These are phyloP conservation scores for Synanthedon myopaeformis DNA, from an alignment of 2,888 invertebrate genomes.

Conservation along the genomic window DNA sequence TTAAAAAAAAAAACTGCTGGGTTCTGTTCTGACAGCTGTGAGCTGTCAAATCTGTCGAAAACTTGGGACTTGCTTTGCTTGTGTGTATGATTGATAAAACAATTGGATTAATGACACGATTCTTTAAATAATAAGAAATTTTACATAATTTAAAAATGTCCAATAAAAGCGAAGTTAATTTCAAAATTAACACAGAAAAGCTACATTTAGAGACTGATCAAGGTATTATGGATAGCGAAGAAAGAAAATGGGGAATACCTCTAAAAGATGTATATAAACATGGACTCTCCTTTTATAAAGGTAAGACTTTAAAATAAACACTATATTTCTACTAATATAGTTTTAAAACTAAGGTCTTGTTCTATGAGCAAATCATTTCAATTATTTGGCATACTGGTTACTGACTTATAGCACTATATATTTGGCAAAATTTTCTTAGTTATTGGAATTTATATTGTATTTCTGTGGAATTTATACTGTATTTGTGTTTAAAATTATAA, in stretches of 20 bases:
- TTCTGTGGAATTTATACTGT: too few relatives aligned
- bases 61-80: too few relatives aligned
- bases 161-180: conserved; percentile 31
- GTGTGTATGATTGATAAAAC: background rate
- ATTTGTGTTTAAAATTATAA: background rate
- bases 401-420: background rate
- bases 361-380: too few relatives aligned
- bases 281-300: conserved; percentile 93
- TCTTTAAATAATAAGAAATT: background rate
- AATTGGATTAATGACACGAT: background rate
- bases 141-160: conserved; percentile 22
- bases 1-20: too few relatives aligned
- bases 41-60: too few relatives aligned
- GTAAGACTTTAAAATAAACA: conserved; percentile 55
- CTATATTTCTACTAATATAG: background rate
- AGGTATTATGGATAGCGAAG: conserved; percentile 59
- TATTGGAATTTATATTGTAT: too few relatives aligned
- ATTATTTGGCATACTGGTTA: background rate
- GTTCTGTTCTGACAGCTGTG: too few relatives aligned
- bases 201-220: conserved; percentile 59
- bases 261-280: conserved; percentile 88
- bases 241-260: conserved; percentile 76
- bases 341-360: too few relatives aligned
- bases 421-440: too few relatives aligned
- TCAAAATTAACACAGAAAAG: conserved; percentile 49